Conservation (phyloP, 2,888 invertebrate genomes). For the Coenonympha arcania region DNA sequence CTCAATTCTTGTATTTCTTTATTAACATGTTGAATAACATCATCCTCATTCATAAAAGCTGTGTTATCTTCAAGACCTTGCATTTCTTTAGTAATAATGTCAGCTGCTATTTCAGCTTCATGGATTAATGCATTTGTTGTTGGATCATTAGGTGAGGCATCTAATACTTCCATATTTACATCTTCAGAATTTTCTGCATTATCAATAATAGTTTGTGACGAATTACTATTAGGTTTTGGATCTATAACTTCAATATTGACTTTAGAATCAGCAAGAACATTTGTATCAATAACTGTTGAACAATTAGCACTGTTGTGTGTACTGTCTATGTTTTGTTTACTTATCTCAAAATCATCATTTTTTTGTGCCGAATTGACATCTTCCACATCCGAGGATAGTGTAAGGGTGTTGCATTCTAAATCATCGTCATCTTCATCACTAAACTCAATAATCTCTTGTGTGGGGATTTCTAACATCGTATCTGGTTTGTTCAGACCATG, state of each 20-base stretch:
- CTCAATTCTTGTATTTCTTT: not conserved
- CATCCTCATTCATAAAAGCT: not conserved
- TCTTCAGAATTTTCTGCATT: not conserved
- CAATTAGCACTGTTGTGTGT: not conserved
- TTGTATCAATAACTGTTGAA: not conserved
- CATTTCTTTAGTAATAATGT: slow-evolving; percentile 17
- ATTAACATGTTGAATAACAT: not conserved
- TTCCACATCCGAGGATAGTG: slow-evolving; percentile 30
- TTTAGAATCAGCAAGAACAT: not conserved
- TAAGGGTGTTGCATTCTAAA: slow-evolving; percentile 2
- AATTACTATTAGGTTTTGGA: not conserved
- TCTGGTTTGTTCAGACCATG: slow-evolving; percentile 52
- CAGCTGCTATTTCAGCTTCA: slow-evolving; percentile 17
- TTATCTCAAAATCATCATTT: not conserved
- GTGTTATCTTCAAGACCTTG: not conserved
- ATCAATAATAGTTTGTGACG: not conserved
- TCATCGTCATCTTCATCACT: slow-evolving; percentile 39
- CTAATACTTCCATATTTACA: not conserved
- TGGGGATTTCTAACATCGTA: slow-evolving; percentile 60
- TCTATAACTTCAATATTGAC: not conserved
- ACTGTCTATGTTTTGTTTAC: not conserved
- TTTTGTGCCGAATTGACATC: slow-evolving; percentile 3
- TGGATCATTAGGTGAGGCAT: not conserved
- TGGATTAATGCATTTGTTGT: not conserved
- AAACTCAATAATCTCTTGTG: slow-evolving; percentile 44